A percentile compares a stretch with the other conserved stretches of the same genome.
Evolutionary conservation across 2,888 invertebrate genomes (phyloP).

Genomic region (Apotomis betuletana): DNA sequence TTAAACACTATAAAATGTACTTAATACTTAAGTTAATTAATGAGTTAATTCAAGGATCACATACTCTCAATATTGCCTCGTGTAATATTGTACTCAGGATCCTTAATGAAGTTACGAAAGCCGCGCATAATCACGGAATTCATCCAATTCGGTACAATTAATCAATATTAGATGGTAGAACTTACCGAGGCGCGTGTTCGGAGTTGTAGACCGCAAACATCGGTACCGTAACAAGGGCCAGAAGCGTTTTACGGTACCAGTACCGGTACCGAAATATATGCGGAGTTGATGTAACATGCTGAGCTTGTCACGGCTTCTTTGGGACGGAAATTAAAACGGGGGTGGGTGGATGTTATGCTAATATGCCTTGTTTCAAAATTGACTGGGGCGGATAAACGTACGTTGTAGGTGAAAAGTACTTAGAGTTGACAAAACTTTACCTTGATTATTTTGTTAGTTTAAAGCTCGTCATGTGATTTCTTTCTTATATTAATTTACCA

Average conservation of each 20-base stretch:
- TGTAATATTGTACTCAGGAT: not conserved
- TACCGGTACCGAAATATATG: not conserved
- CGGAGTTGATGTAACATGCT: conserved; percentile 19
- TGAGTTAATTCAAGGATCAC: not conserved
- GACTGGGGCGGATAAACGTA: not conserved
- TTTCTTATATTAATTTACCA: too few relatives aligned
- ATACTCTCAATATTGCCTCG: not conserved
- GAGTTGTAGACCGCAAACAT: conserved; percentile 44
- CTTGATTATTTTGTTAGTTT: too few relatives aligned
- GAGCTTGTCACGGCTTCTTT: conserved; percentile 21
- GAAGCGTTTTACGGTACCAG: conserved; percentile 5
- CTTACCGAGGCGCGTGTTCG: conserved; percentile 39
- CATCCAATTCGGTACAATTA: conserved; percentile 24
- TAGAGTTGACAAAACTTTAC: too few relatives aligned
- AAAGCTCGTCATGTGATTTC: too few relatives aligned
- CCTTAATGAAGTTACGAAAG: conserved; percentile 16
- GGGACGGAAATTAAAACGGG: conserved; percentile 30
- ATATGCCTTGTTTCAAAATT: conserved; percentile 25
- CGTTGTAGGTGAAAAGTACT: not conserved
- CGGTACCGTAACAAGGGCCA: conserved; percentile 22
- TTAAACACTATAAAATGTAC: too few relatives aligned
- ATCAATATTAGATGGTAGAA: conserved; percentile 34
- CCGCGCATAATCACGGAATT: conserved; percentile 14
- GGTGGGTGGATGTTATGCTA: conserved; percentile 19
- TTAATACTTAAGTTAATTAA: not conserved